Evolutionary conservation across 1,140 invertebrate genomes (phyloP), one percentile per base, ranked within the genome.

Genomic region (Nomia melanderi): DNA sequence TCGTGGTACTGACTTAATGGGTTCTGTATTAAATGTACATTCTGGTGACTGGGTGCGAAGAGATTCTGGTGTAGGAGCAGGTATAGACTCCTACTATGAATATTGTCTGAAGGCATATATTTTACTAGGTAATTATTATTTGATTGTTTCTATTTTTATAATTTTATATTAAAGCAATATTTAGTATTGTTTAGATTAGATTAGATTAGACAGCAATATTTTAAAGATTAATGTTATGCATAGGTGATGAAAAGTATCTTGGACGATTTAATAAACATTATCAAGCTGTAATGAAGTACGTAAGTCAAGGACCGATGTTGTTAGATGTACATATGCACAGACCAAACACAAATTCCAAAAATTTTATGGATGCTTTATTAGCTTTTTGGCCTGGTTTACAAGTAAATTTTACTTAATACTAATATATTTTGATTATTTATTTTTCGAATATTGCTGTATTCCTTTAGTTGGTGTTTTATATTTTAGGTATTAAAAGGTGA

Each of bases 271-370:
- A 98, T 90, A 96, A 96, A 88, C 98, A 99, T 93, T 99, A 99
- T 92, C 95, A 96, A 83, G 98, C 98, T n/a, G 95, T 99, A 54
- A 99, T 99, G 98, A 98, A 99, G 89, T 99, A 99, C 89, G 96
- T 99, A 44, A 97, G 96, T 90, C 96, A 99, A 90, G 98, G 98
- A 14, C 98, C 98, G 7, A 95, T 99, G 93, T 93, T 99, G 84
- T 91, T 99, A 50, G 98, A 99, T 91, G 98, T 99, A n/a, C 97
- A 99, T 84, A 99, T 99, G 98, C 98, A 99, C 90, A 93, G 97
- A 87, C 98, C 98, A 2, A 96, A 97, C 85, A 96, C 97, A n/a
- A 98, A 97, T 89, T 97, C 98, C 0, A 95, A 97, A 78, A 98
- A 98, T 92, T 99, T 98, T 88, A 99, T 99, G 98, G 99, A 99